phyloP scores from a whole-genome alignment of 53 echinoderm and acorn worm species.

The Patiria pectinifera region DNA sequence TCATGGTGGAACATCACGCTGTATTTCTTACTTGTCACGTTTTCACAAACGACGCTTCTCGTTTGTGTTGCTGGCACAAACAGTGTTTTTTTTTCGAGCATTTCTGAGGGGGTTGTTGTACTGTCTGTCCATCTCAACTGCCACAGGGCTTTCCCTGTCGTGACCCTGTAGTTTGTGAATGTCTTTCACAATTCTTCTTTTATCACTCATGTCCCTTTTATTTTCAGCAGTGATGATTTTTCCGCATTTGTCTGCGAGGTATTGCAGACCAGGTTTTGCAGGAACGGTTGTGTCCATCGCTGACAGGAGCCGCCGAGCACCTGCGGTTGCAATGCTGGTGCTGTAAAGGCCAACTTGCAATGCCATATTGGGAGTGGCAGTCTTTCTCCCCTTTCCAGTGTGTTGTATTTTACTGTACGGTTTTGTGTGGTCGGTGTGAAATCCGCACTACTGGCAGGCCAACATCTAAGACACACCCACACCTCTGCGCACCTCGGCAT shows the following conservation, averaged over 20 bases:
- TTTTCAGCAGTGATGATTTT: neutral
- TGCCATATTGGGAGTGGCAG: conserved; percentile 33
- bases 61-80: conserved; percentile 68
- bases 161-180: conserved; percentile 32
- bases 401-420: neutral
- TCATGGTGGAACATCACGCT: conserved; percentile 42
- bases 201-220: neutral
- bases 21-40: conserved; percentile 21
- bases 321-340: conserved; percentile 19
- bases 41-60: conserved; percentile 51
- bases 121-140: conserved; percentile 54
- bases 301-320: neutral
- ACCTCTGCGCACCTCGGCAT: neutral
- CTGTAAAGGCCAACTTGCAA: conserved; percentile 25
- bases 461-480: neutral
- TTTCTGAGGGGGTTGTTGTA: conserved; percentile 52
- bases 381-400: neutral
- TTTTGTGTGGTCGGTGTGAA: too few relatives aligned
- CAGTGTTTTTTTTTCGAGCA: conserved; percentile 29
- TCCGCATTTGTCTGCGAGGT: too few relatives aligned
- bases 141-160: conserved; percentile 17
- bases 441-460: neutral
- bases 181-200: conserved; percentile 35
- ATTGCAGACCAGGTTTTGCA: too few relatives aligned
- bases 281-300: neutral